Conservation (phyloP, 2,113 vertebrate genomes). For the Toxotes chatareus region DNA sequence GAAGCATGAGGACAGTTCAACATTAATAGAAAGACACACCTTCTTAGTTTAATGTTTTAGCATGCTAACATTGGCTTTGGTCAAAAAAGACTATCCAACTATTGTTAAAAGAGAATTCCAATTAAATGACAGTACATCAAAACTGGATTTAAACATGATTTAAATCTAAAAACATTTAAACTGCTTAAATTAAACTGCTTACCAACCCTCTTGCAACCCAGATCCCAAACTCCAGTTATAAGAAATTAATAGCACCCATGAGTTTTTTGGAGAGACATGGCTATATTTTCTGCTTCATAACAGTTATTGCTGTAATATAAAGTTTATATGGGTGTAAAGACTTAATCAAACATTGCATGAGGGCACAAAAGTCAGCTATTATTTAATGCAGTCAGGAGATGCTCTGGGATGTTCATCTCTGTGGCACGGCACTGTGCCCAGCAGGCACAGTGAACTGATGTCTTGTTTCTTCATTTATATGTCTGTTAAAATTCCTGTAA, state of each 20-base stretch:
- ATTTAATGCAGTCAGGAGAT: constrained; percentile 3
- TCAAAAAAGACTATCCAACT: neutral
- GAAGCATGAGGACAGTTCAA: constrained; percentile 14
- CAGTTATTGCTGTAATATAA: constrained; percentile 35
- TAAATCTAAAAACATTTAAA: no score
- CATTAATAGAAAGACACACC: neutral
- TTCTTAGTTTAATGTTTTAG: neutral
- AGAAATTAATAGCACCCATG: neutral
- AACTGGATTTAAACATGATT: no score
- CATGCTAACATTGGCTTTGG: neutral
- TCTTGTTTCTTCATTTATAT: constrained; percentile 21
- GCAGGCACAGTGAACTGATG: neutral
- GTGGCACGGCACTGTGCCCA: constrained; percentile 1
- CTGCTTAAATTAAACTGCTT: constrained; percentile 4
- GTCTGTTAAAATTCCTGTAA: constrained; percentile 17
- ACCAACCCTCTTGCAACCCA: neutral
- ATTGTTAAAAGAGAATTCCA: neutral
- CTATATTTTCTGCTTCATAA: neutral
- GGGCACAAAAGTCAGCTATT: constrained; percentile 30
- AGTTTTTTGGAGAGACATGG: constrained; percentile 7
- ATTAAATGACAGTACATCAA: neutral
- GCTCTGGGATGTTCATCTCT: neutral
- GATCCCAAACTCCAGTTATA: neutral
- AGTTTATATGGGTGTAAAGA: constrained; percentile 39
- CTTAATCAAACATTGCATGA: constrained; percentile 21